Evolutionary conservation across 64 coral and sea anemone genomes (phyloP).

Genomic region (Trachythela sp.): DNA sequence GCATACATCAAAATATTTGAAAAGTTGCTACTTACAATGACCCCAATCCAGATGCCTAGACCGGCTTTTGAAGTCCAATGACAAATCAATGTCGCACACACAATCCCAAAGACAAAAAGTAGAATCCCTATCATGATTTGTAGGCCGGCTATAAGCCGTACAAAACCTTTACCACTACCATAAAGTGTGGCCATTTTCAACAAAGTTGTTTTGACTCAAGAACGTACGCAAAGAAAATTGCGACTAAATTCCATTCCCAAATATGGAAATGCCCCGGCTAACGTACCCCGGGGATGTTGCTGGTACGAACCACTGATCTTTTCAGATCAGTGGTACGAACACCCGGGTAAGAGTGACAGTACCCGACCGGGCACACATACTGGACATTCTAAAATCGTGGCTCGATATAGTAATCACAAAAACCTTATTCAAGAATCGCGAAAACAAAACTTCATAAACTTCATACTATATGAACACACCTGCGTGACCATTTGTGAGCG

Average conservation of each 20-base stretch:
- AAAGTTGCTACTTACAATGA: background rate
- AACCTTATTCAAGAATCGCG: too few relatives aligned
- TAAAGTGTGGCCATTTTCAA: background rate
- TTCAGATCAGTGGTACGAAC: too few relatives aligned
- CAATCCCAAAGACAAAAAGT: background rate
- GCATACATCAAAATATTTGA: background rate
- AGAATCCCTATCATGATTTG: background rate
- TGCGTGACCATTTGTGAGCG: too few relatives aligned
- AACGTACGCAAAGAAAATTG: background rate
- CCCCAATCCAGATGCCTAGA: background rate
- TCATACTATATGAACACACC: too few relatives aligned
- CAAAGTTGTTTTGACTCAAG: background rate
- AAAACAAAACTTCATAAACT: too few relatives aligned
- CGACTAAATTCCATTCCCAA: conserved; percentile 12
- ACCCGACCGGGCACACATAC: too few relatives aligned
- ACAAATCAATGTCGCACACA: background rate
- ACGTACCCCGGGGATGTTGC: background rate
- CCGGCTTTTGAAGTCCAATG: conserved; percentile 7
- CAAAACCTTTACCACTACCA: conserved; percentile 15
- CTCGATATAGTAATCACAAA: too few relatives aligned
- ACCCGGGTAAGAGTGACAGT: too few relatives aligned
- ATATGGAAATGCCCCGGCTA: background rate
- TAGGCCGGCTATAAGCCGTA: background rate
- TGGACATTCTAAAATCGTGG: too few relatives aligned
- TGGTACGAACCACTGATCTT: too few relatives aligned